Percentiles rank a stretch among this genome's conserved stretches.
Evolutionary conservation across 1,140 invertebrate species (phyloP).

Genomic region (Maniola jurtina): DNA sequence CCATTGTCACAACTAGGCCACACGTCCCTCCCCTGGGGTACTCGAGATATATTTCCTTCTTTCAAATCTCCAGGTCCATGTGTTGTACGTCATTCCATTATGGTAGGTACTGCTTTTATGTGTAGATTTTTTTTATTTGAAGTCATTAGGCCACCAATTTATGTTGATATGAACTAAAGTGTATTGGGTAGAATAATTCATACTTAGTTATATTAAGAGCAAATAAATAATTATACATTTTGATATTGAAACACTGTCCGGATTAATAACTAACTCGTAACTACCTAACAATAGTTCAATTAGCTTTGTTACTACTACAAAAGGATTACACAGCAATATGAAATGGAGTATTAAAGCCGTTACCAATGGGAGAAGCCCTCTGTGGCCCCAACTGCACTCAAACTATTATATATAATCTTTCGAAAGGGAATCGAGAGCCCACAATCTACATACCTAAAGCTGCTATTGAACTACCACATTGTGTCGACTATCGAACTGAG

Average conservation of each 20-base stretch:
- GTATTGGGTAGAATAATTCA: too few species aligned
- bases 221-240: not conserved
- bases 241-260: not conserved
- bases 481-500: conserved; percentile 34
- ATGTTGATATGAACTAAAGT: too few species aligned
- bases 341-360: conserved; percentile 46
- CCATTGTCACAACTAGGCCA: too few species aligned
- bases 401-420: conserved; percentile 67
- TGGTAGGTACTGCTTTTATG: too few species aligned
- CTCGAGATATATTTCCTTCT: too few species aligned
- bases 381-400: conserved; percentile 42
- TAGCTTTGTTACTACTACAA: conserved; percentile 50
- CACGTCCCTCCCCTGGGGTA: too few species aligned
- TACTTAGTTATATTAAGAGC: too few species aligned
- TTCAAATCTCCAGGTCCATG: too few species aligned
- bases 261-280: conserved; percentile 36
- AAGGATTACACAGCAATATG: conserved; percentile 50
- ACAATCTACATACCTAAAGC: conserved; percentile 56
- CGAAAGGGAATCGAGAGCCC: conserved; percentile 54
- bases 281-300: conserved; percentile 57
- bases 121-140: too few species aligned
- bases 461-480: conserved; percentile 62
- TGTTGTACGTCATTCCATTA: too few species aligned
- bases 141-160: too few species aligned
- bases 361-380: conserved; percentile 49